phyloP scores from a whole-genome alignment of 2,113 vertebrate species.

The Oreochromis niloticus region DNA sequence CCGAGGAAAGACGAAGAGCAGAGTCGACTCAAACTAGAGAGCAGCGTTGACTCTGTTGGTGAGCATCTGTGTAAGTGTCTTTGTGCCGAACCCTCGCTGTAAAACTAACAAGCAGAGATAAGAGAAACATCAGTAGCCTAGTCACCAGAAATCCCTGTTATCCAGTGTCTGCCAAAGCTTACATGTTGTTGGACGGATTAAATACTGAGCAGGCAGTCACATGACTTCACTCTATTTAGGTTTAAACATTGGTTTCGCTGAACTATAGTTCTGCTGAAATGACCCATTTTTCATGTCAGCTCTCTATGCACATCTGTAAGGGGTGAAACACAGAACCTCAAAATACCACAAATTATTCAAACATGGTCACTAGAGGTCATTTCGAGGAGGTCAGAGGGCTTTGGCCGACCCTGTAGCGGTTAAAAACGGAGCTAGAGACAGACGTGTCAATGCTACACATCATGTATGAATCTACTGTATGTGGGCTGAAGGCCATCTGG shows the following conservation, averaged over 20 bases:
- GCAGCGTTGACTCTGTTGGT: neutral
- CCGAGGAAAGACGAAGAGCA: neutral
- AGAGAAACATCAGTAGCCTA: neutral
- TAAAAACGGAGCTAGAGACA: neutral
- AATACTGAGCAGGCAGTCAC: neutral
- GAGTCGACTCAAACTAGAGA: neutral
- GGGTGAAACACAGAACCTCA: neutral
- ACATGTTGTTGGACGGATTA: neutral
- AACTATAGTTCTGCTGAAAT: neutral
- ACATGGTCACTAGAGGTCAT: neutral
- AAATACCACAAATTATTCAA: neutral
- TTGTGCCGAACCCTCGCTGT: neutral
- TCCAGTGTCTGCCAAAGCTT: neutral
- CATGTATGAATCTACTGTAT: conserved; percentile 49
- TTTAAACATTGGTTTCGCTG: neutral
- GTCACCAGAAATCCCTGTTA: neutral
- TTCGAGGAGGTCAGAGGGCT: neutral
- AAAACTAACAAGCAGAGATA: neutral
- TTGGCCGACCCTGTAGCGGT: neutral
- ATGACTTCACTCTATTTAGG: neutral
- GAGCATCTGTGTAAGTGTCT: neutral
- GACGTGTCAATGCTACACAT: conserved; percentile 13
- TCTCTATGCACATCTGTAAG: neutral
- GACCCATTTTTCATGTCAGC: neutral
- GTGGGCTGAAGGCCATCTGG: conserved; percentile 64